Base-by-base conservation (phyloP, 1,140 invertebrate genomes). In the Capitella teleta region DNA sequence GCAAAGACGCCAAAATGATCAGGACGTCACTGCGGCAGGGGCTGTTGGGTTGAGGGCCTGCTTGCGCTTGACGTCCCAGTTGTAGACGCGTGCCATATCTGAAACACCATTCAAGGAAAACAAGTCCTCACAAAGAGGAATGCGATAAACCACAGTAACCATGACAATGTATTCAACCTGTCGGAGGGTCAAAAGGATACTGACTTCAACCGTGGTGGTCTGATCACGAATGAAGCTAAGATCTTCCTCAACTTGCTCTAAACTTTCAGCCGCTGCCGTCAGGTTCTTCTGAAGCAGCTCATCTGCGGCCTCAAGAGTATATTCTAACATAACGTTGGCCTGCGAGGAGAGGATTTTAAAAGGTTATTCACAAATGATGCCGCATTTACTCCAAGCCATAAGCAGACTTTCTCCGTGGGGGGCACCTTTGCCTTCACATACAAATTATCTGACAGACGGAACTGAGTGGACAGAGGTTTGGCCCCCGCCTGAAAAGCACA, bases 281-380 rank as follows among this genome's bases (percentile, higher is more conserved):
- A 92, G 83, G 71, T 98, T 97, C 65, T 89, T 88, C 47, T 79
- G 78, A 18, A 98, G 74, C 28, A 97, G 74, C 51, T 79, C 76
- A 70, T 89, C 81, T 26, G 93, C 94, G 76, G 97, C 92, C 55
- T 92, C 83, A 52, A 98, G 72, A 10, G 82, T 81, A 76, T 98
- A 98, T 71, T 98, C 94, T 58, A 98, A 76, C 94, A 98, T 98
- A 0, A 98, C 90, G 78, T 95, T 97, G 21, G 94, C 94, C 78
- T 80, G 59, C 23, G n/a, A n/a, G 26, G 3, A 40, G 19, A 40
- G 16, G 25, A 40, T 12, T 8, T n/a, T 8, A n/a, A 40, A 19
- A 37, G 2, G 36, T 37, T 6, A 6, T 18, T 21, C 16, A 19
- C 16, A 37, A 37, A 18, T n/a, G 36, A 37, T 37, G 2, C 16